Evolutionary conservation across 2,113 vertebrate genomes (phyloP).

Genomic region (Rhynchopsitta pachyrhyncha): DNA sequence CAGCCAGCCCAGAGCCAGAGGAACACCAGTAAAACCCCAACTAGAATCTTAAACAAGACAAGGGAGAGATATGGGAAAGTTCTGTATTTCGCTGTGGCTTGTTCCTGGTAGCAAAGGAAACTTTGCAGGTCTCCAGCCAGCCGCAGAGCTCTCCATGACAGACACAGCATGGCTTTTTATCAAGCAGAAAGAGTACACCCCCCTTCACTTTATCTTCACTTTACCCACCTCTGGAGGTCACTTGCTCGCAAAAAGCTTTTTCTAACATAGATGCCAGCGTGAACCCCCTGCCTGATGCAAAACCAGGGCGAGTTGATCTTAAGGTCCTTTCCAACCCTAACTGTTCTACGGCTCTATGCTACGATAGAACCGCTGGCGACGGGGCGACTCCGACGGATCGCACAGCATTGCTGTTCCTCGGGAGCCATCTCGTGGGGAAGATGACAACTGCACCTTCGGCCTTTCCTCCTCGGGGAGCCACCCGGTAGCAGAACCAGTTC

Average conservation of each 20-base stretch:
- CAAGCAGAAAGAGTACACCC: neutral
- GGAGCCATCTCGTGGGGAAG: neutral
- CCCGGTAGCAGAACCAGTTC: no score
- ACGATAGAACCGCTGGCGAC: rapidly evolving
- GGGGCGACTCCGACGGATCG: rapidly evolving
- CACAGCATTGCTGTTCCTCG: neutral
- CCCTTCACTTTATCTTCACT: neutral
- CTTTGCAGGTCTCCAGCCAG: neutral
- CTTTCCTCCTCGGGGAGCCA: neutral
- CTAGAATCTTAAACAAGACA: neutral
- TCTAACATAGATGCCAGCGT: neutral
- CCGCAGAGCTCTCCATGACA: rapidly evolving
- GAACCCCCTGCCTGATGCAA: neutral
- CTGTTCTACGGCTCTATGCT: neutral
- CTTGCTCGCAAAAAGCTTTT: neutral
- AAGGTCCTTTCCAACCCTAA: neutral
- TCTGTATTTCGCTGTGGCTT: neutral
- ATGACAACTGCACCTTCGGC: neutral
- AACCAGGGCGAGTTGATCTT: neutral
- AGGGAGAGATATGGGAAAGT: neutral
- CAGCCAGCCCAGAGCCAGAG: neutral
- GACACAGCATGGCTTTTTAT: neutral
- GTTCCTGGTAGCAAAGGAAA: neutral
- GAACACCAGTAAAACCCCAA: neutral
- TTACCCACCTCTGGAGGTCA: neutral